Conservation (phyloP, 1,140 invertebrate genomes). For the Meloidogyne floridensis region DNA sequence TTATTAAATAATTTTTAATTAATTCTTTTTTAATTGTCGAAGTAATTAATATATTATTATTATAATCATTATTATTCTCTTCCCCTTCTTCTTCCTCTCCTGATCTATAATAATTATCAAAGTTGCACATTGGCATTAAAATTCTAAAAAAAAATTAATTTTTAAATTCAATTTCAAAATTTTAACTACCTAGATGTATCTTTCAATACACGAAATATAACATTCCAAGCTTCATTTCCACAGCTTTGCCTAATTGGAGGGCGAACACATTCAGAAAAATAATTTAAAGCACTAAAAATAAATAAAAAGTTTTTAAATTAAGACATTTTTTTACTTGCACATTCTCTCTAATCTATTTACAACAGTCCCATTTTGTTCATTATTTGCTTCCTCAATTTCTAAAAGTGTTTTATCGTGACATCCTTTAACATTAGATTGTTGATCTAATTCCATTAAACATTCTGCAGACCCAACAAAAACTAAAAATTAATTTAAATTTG, state of each 20-base stretch:
- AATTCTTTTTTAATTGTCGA: conserved; percentile 5
- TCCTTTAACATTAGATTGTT: conserved; percentile 55
- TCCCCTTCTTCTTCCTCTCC: conserved; percentile 5
- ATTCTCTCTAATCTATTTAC: conserved; percentile 53
- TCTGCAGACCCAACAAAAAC: conserved; percentile 63
- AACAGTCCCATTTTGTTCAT: conserved; percentile 51
- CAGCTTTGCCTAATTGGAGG: conserved; percentile 58
- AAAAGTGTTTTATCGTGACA: conserved; percentile 62
- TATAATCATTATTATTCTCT: no score
- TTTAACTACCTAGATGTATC: conserved; percentile 54
- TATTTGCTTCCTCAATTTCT: conserved; percentile 63
- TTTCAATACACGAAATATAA: conserved; percentile 65
- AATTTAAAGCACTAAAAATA: conserved; percentile 61
- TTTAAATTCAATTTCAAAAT: neutral
- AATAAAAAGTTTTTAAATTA: conserved; percentile 29
- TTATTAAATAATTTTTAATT: conserved; percentile 2
- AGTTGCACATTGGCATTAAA: conserved; percentile 61
- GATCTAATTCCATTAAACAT: conserved; percentile 64
- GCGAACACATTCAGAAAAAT: conserved; percentile 61
- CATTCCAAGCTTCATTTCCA: conserved; percentile 57
- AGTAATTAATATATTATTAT: neutral
- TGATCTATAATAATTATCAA: conserved; percentile 35
- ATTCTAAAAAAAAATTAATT: conserved; percentile 36
- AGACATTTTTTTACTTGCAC: conserved; percentile 21
- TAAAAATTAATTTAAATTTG: conserved; percentile 38